Evolutionary conservation across 2,888 invertebrate genomes (phyloP), one percentile per base, ranked within the genome.

Genomic region (Augiades crinisus): DNA sequence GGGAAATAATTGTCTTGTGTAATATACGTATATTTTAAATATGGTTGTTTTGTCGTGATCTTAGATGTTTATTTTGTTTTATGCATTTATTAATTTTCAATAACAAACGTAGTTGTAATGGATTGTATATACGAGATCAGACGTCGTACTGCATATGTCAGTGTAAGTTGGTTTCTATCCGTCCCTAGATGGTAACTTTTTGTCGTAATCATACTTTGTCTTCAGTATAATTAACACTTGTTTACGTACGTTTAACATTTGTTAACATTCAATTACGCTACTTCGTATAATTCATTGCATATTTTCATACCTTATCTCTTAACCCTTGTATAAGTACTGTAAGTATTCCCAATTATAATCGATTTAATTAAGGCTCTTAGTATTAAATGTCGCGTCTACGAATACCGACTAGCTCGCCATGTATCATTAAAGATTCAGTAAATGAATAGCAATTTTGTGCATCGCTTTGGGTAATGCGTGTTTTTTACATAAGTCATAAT

Each of bases 91-190:
- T 37, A 33, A 27, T 43, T 38, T 33, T 49, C 44, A 54, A n/a
- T 37, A 47, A 45, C 40, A 14, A 31, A 36, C 24, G 60, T 59
- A 57, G 59, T 64, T 63, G 43, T 43, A 61, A 62, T 55, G 41
- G 54, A 56, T 56, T 63, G 64, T 63, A 61, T 53, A 62, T 63
- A 65, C 62, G 60, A 64, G 67, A 56, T 40, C 43, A 41, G 62
- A 61, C 43, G 58, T 67, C 54, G 60, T 61, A 62, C 54, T 66
- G 59, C 65, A 56, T 64, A 60, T 61, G 63, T 64, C 62, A 61
- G 62, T 37, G 19, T 61, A 67, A 58, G 67, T 78, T 78, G 75
- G 71, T 70, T 78, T 74, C 64, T 76, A 71, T 86, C 86, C 86
- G 86, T 87, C 86, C 86, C 78, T 81, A 75, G 70, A 58, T 66